A percentile compares a stretch with the other conserved stretches of the same genome.
Conservation (phyloP, 1,140 invertebrate genomes). For the Bombus soroeensis region DNA sequence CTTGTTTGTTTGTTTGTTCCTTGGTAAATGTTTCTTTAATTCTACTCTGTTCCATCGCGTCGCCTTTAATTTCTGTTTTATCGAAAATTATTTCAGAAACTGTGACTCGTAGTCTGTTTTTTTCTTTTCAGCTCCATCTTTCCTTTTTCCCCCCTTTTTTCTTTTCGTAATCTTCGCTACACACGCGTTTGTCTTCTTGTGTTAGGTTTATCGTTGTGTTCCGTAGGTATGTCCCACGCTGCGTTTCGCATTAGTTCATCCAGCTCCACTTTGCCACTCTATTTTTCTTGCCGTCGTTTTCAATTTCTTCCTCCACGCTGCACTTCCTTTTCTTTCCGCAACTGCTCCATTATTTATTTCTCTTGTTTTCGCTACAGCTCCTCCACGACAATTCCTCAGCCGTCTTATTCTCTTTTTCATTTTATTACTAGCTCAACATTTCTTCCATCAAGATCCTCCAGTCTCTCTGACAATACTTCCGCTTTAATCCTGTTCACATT, state of each 20-base stretch:
- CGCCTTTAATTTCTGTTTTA: neutral
- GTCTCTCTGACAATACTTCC: neutral
- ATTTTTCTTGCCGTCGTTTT: neutral
- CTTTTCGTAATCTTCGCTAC: too few species aligned
- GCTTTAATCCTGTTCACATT: neutral
- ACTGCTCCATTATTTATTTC: neutral
- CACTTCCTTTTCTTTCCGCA: neutral
- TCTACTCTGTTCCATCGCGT: too few species aligned
- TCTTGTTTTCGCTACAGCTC: neutral
- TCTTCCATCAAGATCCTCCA: neutral
- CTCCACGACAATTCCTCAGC: neutral
- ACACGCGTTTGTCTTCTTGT: too few species aligned
- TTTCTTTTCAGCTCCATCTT: neutral
- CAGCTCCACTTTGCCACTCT: neutral
- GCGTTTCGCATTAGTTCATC: neutral
- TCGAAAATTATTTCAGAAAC: neutral
- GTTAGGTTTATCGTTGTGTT: too few species aligned
- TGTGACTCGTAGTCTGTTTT: neutral
- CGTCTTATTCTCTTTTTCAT: neutral
- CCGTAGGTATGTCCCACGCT: too few species aligned
- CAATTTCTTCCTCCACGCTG: neutral
- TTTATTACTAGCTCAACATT: neutral
- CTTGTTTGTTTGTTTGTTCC: neutral
- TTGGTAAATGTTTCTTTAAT: too few species aligned
- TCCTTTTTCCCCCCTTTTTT: neutral